Base-by-base conservation (phyloP, 2,888 invertebrate genomes). In the Polietes domitor region DNA sequence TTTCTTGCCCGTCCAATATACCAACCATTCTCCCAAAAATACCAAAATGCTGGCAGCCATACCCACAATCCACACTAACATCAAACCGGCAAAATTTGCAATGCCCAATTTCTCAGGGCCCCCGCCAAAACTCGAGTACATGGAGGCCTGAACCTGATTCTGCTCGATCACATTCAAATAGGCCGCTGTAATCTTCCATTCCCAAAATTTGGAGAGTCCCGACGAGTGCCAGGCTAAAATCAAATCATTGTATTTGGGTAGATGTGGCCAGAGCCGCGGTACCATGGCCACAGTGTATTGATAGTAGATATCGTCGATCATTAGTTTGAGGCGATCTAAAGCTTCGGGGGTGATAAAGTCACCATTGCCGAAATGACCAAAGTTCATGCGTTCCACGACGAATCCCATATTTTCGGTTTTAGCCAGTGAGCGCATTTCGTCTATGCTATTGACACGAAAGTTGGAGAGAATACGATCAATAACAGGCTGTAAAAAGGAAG, bases 231-330 rank as follows among this genome's bases (percentile, higher is more conserved):
- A 92, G 37, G 93, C 91, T 1, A 94, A 93, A 21, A 95, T 91
- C 12, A 95, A 91, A 41, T 92, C 89, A 88, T 94, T 94, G 10
- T 94, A 90, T 86, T 93, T 92, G 2, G 92, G 91, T 2, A 94
- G 92, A 75, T 94, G 93, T 0, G 94, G 93, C 63, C 95, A 95
- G 86, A 93, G 94, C 87, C 95, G 95, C 5, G 94, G 92, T 82
- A 94, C 90, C 93, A 94, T 94, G 0, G 94, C 91, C 1, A 94
- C 93, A 82, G 94, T 94, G 76, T 94, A 93, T 85, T 94, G 94
- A 90, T 93, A 95, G 87, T 95, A 96, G 77, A 95, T 93, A 87
- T 95, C 94, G 87, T 95, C 94, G 21, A 93, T 87, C 95, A 95
- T 95, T 5, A 95, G 88, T 83, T 94, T 94, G 63, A 94, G 92